Percentiles rank a stretch among this genome's conserved stretches.
Conservation (phyloP, 1,140 invertebrate species). For the Neoseiulus cucumeris region DNA sequence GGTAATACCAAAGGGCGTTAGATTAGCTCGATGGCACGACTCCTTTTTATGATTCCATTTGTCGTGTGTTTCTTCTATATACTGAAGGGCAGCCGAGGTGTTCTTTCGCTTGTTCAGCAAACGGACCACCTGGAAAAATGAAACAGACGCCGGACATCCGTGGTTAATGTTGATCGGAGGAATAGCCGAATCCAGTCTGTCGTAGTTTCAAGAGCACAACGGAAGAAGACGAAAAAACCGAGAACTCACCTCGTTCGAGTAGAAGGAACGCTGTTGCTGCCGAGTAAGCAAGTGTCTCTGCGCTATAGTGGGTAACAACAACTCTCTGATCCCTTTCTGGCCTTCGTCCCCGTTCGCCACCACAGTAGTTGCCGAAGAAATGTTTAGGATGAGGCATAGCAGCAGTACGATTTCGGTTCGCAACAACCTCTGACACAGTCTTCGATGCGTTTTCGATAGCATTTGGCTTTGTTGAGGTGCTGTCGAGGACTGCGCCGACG, state of each 20-base stretch:
- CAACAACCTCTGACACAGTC: background rate
- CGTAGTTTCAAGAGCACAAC: too few species aligned
- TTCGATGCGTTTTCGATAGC: too few species aligned
- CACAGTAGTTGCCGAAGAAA: background rate
- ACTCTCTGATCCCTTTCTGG: background rate
- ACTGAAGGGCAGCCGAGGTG: conserved; percentile 8
- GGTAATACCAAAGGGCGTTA: background rate
- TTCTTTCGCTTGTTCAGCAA: conserved; percentile 8
- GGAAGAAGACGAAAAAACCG: too few species aligned
- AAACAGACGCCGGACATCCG: background rate
- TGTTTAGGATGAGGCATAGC: background rate
- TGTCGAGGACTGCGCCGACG: too few species aligned
- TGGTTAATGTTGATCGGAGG: too few species aligned
- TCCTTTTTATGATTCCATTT: conserved; percentile 8
- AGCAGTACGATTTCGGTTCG: background rate
- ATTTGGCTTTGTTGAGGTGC: too few species aligned
- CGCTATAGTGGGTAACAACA: conserved; percentile 12
- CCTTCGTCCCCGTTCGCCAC: background rate
- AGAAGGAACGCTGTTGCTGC: conserved; percentile 12
- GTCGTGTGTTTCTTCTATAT: conserved; percentile 8
- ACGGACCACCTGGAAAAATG: background rate
- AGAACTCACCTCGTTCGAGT: conserved; percentile 2
- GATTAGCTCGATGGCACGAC: conserved; percentile 11
- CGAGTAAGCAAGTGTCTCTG: conserved; percentile 11
- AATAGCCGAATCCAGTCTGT: too few species aligned